Base-by-base conservation (phyloP, 1,140 invertebrate genomes). In the Pectinophora gossypiella region DNA sequence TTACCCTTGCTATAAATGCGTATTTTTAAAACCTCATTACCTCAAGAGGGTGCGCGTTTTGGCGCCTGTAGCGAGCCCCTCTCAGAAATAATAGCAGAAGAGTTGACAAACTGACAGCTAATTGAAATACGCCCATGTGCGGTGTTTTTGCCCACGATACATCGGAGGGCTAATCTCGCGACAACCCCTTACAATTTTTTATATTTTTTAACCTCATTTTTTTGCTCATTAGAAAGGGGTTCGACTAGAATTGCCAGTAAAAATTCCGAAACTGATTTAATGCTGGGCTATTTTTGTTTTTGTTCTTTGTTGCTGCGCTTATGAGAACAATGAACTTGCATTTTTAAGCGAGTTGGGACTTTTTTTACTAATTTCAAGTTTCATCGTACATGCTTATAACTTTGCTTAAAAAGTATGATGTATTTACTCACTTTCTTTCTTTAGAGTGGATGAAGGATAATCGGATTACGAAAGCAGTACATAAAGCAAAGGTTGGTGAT, bases 91-190 rank as follows among this genome's bases (percentile, higher is more conserved):
- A 72, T 72, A 60, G 59, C 51, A 57, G 62, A 67, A 77, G 73
- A 79, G 77, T 83, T 80, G 77, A 82, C 73, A 85, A 76, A 75
- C 56, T 78, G 81, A 83, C 81, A 85, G 81, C 77, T 83, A 86
- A 86, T 86, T 83, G 81, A 80, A 80, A 76, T 68, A 82, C 81
- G 76, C 76, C 77, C 83, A 83, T 83, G 64, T 77, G 81, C 73
- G 54, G 68, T 71, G 73, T 78, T 82, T 86, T 86, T 86, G 80
- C 80, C 67, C 42, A 16, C 56, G 56, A 61, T 52, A 70, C 61
- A 61, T 19, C 43, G 56, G 72, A 86, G 79, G 77, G 76, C 79
- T 82, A 86, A 86, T 86, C 70, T 64, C 60, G 59, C 67, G 59
- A 67, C 70, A 71, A 54, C 74, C 76, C 70, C 68, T 60, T 56